Conservation (phyloP, 2,888 invertebrate genomes). For the Neocrepidodera transversa region DNA sequence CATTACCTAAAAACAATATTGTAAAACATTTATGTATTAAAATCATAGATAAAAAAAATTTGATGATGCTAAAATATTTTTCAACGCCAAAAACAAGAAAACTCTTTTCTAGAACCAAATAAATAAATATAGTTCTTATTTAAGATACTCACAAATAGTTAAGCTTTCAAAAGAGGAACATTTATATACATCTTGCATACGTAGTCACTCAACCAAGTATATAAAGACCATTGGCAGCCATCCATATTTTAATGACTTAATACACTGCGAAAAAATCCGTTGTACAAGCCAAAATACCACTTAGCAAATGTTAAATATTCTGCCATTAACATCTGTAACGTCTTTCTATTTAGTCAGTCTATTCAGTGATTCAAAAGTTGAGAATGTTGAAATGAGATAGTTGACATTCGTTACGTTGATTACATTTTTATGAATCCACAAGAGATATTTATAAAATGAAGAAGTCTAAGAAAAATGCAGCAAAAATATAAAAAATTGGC, state of each 20-base stretch:
- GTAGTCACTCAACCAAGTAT: neutral
- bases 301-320: slow-evolving; percentile 27
- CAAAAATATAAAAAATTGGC: too few relatives aligned
- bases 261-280: slow-evolving; percentile 16
- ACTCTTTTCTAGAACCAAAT: too few relatives aligned
- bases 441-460: too few relatives aligned
- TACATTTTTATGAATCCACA: slow-evolving; percentile 23
- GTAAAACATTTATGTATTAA: too few relatives aligned
- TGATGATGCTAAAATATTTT: too few relatives aligned
- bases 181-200: neutral
- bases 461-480: too few relatives aligned
- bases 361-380: slow-evolving; percentile 9
- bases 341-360: slow-evolving; percentile 27
- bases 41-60: too few relatives aligned
- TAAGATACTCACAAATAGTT: too few relatives aligned
- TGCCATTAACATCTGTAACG: slow-evolving; percentile 22
- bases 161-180: neutral
- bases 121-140: slow-evolving; percentile 2
- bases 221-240: slow-evolving; percentile 18
- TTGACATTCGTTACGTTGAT: slow-evolving; percentile 17
- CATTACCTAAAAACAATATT: too few relatives aligned
- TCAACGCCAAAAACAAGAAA: neutral
- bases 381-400: slow-evolving; percentile 6
- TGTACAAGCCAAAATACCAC: slow-evolving; percentile 27
- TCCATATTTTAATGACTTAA: slow-evolving; percentile 19